phyloP scores from a whole-genome alignment of 2,113 vertebrate genomes.

The Synodontis membranacea region DNA sequence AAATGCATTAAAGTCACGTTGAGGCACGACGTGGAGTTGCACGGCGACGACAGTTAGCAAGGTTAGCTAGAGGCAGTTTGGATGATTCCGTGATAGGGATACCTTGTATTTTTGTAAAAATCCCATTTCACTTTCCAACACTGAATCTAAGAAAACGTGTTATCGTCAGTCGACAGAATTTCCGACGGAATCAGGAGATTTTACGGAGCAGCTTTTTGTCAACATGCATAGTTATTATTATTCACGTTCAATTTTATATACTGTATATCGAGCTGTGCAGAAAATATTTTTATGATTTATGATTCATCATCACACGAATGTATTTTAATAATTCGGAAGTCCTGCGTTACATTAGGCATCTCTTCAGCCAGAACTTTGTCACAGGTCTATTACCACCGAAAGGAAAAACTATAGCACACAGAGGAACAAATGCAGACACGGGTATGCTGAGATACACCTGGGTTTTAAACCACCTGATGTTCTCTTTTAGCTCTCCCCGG shows the following conservation, averaged over 20 bases:
- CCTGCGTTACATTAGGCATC: not conserved
- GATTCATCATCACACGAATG: not conserved
- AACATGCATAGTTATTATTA: not conserved
- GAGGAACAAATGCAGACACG: not conserved
- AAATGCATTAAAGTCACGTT: not conserved
- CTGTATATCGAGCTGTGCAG: not conserved
- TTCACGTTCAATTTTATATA: not conserved
- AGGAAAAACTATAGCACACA: not conserved
- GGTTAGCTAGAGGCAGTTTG: not conserved
- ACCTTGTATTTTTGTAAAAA: too few relatives aligned
- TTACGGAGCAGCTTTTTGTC: not conserved
- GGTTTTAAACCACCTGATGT: conserved; percentile 7
- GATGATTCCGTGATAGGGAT: not conserved
- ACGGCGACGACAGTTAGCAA: not conserved
- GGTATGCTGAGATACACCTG: conserved; percentile 16
- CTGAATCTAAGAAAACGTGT: too few relatives aligned
- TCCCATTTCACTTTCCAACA: not conserved
- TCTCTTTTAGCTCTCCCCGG: conserved; percentile 22
- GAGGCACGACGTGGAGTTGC: not conserved
- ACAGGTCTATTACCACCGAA: not conserved
- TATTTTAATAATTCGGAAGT: not conserved
- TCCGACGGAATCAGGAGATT: not conserved
- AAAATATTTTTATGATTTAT: not conserved
- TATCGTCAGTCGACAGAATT: too few relatives aligned
- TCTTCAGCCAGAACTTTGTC: not conserved